Percentiles rank a stretch among this genome's conserved stretches.
Evolutionary conservation across 1,140 invertebrate species (phyloP).

Genomic region (Leptinotarsa defecta): DNA sequence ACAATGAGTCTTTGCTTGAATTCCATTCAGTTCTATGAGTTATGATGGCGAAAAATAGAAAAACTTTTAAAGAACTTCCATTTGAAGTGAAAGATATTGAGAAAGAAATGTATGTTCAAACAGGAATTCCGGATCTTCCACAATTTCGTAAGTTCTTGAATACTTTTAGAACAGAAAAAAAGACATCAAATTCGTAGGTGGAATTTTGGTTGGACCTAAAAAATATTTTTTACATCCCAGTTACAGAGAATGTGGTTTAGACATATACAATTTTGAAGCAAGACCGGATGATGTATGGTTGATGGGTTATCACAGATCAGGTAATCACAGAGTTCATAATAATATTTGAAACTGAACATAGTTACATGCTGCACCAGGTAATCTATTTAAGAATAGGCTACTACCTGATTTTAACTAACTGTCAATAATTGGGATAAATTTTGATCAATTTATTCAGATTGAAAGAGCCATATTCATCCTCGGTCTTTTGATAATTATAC

Average conservation of each 20-base stretch:
- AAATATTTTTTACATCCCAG: constrained; percentile 72
- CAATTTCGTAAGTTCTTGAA: not conserved
- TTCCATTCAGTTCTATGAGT: no score
- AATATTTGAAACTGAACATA: no score
- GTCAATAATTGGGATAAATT: no score
- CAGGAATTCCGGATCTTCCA: not conserved
- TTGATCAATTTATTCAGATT: no score
- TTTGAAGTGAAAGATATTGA: constrained; percentile 10
- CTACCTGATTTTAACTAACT: no score
- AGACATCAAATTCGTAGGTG: not conserved
- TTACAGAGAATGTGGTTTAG: constrained; percentile 65
- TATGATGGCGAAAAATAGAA: not conserved
- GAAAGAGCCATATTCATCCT: no score
- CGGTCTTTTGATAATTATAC: no score
- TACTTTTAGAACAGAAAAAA: not conserved
- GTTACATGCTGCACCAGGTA: no score
- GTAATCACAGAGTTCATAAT: constrained; percentile 52
- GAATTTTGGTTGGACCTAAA: constrained; percentile 66
- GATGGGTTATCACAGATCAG: constrained; percentile 77
- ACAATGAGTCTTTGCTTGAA: not conserved
- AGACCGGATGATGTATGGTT: constrained; percentile 72
- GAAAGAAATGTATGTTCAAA: not conserved
- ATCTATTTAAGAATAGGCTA: no score
- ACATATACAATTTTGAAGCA: constrained; percentile 73
- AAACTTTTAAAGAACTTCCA: constrained; percentile 9